Evolutionary conservation across 1,140 invertebrate species (phyloP).

Genomic region (Daktulosphaira vitifoliae): DNA sequence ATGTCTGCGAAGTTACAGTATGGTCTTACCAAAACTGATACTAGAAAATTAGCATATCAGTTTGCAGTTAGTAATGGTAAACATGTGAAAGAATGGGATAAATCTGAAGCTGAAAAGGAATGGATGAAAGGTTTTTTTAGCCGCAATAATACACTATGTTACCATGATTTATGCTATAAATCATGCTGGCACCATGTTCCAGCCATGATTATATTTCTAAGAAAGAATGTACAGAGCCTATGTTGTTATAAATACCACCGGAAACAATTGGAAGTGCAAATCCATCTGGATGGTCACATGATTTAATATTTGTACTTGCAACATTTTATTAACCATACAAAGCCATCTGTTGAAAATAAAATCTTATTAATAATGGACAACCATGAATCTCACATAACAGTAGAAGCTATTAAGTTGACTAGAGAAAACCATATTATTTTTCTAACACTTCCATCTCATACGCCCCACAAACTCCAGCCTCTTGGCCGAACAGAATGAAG

Average conservation of each 20-base stretch:
- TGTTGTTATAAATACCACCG: not conserved
- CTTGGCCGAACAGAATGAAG: conserved; percentile 11
- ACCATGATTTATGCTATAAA: not conserved
- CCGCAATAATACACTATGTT: not conserved
- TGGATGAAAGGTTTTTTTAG: too few species aligned
- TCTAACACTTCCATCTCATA: conserved; percentile 14
- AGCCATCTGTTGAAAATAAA: not conserved
- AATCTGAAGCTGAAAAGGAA: too few species aligned
- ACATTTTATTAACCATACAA: conserved; percentile 28
- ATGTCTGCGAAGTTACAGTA: too few species aligned
- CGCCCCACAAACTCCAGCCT: conserved; percentile 2
- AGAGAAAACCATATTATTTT: not conserved
- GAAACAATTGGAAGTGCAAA: not conserved
- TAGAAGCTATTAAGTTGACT: not conserved
- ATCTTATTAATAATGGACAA: conserved; percentile 29
- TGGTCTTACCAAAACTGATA: too few species aligned
- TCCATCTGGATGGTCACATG: not conserved
- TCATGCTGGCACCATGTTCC: not conserved
- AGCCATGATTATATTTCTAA: not conserved
- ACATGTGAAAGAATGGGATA: too few species aligned
- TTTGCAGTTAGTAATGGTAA: too few species aligned
- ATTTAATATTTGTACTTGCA: conserved; percentile 36
- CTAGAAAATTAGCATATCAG: too few species aligned
- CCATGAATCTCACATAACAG: not conserved
- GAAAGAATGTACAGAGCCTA: too few species aligned